These are phyloP conservation scores for Drosophila robusta DNA, from an alignment of 2,888 invertebrate genomes.

Conservation along the genomic window DNA sequence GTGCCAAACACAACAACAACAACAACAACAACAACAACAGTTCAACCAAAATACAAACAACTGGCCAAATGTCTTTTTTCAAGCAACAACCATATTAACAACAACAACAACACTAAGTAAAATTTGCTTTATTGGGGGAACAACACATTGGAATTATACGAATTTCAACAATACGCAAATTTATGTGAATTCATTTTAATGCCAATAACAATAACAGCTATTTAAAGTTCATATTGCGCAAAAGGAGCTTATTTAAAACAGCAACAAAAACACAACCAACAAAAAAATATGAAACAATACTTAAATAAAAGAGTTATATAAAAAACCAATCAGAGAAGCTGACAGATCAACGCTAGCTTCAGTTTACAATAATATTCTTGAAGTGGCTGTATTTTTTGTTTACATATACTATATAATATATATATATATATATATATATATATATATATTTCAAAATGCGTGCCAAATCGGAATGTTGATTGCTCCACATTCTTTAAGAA, in stretches of 20 bases:
- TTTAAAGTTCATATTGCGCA: constrained; percentile 77
- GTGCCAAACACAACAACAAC: constrained; percentile 58
- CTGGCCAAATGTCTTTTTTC: constrained; percentile 55
- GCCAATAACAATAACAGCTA: constrained; percentile 61
- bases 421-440: constrained; percentile 16
- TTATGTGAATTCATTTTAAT: constrained; percentile 54
- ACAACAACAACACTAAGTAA: constrained; percentile 50
- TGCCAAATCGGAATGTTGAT: constrained; percentile 52
- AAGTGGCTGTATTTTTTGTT: constrained; percentile 67
- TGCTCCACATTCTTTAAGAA: constrained; percentile 13
- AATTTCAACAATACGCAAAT: constrained; percentile 77
- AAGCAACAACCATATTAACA: constrained; percentile 33
- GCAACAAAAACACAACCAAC: constrained; percentile 41
- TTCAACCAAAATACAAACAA: constrained; percentile 31
- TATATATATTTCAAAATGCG: constrained; percentile 44
- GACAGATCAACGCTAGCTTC: constrained; percentile 20
- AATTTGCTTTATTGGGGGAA: constrained; percentile 79
- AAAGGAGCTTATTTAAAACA: constrained; percentile 74
- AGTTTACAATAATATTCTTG: constrained; percentile 38
- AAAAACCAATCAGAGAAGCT: constrained; percentile 29
- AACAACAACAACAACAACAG: constrained; percentile 27
- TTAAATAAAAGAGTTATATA: constrained; percentile 36
- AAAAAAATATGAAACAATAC: constrained; percentile 36
- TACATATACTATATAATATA: constrained; percentile 17
- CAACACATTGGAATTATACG: constrained; percentile 84